Percentiles rank a stretch among this genome's conserved stretches.
These are phyloP conservation scores for Sarcophaga carnaria DNA, from an alignment of 2,888 invertebrate species.

Conservation along the genomic window DNA sequence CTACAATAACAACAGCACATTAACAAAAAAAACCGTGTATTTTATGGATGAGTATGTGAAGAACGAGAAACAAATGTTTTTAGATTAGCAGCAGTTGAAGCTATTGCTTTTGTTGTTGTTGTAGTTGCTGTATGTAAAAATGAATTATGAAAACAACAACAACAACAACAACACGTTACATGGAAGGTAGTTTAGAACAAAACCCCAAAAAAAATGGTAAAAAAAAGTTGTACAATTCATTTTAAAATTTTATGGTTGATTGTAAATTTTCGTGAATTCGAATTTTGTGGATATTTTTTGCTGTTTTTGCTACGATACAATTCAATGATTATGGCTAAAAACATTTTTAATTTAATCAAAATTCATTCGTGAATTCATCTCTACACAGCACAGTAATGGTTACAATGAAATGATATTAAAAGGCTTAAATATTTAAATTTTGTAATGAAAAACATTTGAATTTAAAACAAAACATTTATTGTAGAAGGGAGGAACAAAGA, in stretches of 20 bases:
- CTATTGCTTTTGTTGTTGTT: neutral
- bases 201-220: neutral
- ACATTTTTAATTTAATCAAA: constrained; percentile 7
- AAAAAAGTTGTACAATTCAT: constrained; percentile 19
- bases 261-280: constrained; percentile 2
- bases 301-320: neutral
- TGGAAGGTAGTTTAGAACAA: constrained; percentile 12
- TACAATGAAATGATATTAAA: no score
- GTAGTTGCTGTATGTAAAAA: neutral
- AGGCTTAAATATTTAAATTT: no score
- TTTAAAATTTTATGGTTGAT: constrained; percentile 31
- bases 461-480: no score
- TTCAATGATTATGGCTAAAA: constrained; percentile 4
- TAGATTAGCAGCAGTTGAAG: constrained; percentile 37
- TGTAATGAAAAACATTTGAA: no score
- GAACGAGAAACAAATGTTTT: constrained; percentile 49
- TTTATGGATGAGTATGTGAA: constrained; percentile 28
- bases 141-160: neutral
- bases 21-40: constrained; percentile 35
- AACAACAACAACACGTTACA: neutral
- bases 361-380: no score
- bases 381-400: no score
- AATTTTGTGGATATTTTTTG: constrained; percentile 6
- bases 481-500: no score
- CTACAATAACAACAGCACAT: neutral